Base-by-base conservation (phyloP, 2,797 vertebrate genomes). In the Sorex maritimensis region DNA sequence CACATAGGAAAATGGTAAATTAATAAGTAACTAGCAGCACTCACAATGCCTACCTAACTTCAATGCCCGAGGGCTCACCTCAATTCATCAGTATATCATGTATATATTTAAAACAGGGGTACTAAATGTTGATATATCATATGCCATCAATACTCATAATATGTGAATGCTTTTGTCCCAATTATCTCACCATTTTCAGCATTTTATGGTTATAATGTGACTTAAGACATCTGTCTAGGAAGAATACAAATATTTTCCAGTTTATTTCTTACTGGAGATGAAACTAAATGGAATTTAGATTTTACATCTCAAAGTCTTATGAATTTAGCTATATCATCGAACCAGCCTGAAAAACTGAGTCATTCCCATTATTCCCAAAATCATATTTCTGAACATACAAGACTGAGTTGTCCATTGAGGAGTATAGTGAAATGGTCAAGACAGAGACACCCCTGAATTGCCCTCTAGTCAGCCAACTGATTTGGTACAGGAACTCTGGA, bases 91-190 rank as follows among this genome's bases (percentile, higher is more conserved):
- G 3, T n/a, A 6, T 61, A 44, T 67, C 46, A 24, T 17, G 15
- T 30, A 4, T 63, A 3, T 72, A 61, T 44, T 65, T 55, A 23
- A 1, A n/a, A n/a, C 30, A 73, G 41, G 26, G 24, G 44, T 44
- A 0, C 10, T 86, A 30, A 23, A 8, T 90, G 14, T 44, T 93
- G 80, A 78, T 61, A 85, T 75, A 58, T 24, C 52, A 94, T 30
- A 82, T 81, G 19, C 2, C 19, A 49, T 78, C 10, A 28, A 44
- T 38, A 68, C 14, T 81, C 11, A 65, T 2, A 84, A 49, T 92
- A 88, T 91, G 13, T 68, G 71, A 61, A 61, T 78, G 67, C 58
- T 88, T 87, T 85, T 80, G 12, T 79, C 84, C 8, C 12, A 79
- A 14, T 41, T 63, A 71, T 9, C 86, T 24, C 46, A 21, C n/a